Conservation (phyloP, 2,888 invertebrate genomes). For the Callinectes sapidus region DNA sequence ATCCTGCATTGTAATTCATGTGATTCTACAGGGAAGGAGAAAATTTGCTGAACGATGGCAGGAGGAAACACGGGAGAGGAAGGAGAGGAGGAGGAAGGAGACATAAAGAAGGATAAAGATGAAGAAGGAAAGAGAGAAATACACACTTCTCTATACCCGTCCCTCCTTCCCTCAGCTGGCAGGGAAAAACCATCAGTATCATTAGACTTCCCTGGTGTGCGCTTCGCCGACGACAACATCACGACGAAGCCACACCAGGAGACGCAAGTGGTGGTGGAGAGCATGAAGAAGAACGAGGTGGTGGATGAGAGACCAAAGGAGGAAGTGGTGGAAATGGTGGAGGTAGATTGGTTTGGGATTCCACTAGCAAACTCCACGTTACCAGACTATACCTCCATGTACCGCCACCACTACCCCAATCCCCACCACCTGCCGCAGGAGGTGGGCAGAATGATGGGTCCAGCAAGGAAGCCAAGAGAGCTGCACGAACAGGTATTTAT, state of each 20-base stretch:
- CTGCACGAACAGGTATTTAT: constrained; percentile 55
- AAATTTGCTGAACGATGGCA: not conserved
- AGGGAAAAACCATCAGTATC: constrained; percentile 43
- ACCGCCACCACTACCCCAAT: constrained; percentile 55
- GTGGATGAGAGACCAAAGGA: constrained; percentile 34
- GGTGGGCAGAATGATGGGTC: not conserved
- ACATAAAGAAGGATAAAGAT: not conserved
- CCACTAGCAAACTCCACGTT: constrained; percentile 56
- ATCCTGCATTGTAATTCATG: not conserved
- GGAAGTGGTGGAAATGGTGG: constrained; percentile 49
- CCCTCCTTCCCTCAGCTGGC: constrained; percentile 43
- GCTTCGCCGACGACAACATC: constrained; percentile 60
- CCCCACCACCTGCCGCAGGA: not conserved
- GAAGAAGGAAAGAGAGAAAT: not conserved
- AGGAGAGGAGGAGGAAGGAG: not conserved
- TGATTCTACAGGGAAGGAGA: not conserved
- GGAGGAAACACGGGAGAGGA: not conserved
- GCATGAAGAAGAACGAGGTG: constrained; percentile 51
- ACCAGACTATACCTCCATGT: constrained; percentile 60
- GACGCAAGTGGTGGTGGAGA: constrained; percentile 61
- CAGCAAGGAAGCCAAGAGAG: not conserved
- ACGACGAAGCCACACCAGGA: constrained; percentile 56
- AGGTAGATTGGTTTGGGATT: constrained; percentile 64
- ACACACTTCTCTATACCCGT: not conserved
- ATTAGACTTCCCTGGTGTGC: constrained; percentile 59